Evolutionary conservation across 2,113 vertebrate species (phyloP), one percentile per base, ranked within the genome.

Genomic region (Spheniscus mendiculus): DNA sequence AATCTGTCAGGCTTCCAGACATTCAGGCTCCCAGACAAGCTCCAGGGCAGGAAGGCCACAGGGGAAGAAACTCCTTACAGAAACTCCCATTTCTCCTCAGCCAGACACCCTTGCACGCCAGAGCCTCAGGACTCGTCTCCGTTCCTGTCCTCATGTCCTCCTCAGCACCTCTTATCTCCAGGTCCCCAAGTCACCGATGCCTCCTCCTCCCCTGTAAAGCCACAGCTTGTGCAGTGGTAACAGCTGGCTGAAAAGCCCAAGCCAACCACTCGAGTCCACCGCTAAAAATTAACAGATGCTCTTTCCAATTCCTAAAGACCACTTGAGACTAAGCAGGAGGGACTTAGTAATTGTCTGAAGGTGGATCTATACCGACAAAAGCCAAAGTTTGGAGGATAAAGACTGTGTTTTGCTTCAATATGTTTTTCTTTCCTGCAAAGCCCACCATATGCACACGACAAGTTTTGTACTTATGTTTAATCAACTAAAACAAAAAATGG

Each of bases 81-180:
- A 12, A 55, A 58, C 16, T 21, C 38, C 14, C 25, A 5, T 11
- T 78, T 45, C 10, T 74, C 34, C 72, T 78, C 32, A 77, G 47
- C 14, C 80, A 82, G 73, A 73, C 29, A 38, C 30, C 18, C 25
- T 56, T 11, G 29, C 30, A 42, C 20, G 40, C 10, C 56, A 67
- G 5, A 70, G 34, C 47, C 42, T 34, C 66, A 17, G 42, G 52
- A 34, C 55, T 72, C 3, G 0, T 49, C 55, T 79, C 47, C 2
- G 0, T 38, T 47, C 36, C 79, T n/a, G 40, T 42, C 76, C 47
- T 56, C 3, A 0, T 4, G 49, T 50, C 12, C 63, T 83, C 47
- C 78, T 78, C 59, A n/a, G 65, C 1, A 0, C 20, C 49, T 65
- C 69, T 47, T 3, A 10, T 11, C 78, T 73, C 49, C 81, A 78